Evolutionary conservation across 2,797 vertebrate genomes (phyloP), one percentile per base, ranked within the genome.

Genomic region (Thalassophryne amazonica): DNA sequence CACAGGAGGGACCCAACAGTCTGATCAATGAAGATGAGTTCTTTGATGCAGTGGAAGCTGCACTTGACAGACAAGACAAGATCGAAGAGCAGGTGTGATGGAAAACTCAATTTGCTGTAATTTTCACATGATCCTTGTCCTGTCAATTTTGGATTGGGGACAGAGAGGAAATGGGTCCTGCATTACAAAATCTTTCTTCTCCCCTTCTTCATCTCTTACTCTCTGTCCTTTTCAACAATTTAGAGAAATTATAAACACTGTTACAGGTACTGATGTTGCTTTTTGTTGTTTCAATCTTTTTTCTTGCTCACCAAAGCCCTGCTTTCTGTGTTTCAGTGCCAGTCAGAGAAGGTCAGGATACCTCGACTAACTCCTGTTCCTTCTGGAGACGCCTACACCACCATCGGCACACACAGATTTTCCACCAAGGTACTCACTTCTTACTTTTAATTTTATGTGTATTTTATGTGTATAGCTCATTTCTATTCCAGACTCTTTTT

Each of bases 1-100:
- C 46, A 42, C 86, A 98, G 84, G 83, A 81, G 67, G 93, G 94
- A 30, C 94, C 94, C 28, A 94, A 95, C 76, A 94, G 94, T 80
- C 86, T 96, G 60, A 97, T 98, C 78, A 98, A 98, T 57, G 95
- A 97, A 69, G 95, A 98, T 31, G 95, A 98, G 73, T 98, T 98
- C 80, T 98, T 97, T 65, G 95, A 98, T 82, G 95, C 95, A 1
- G 95, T 98, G 67, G 95, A 98, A 88, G 95, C 95, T 64, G 95
- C 93, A 34, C 90, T 98, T 0, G 95, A 97, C 85, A 87, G 95
- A 81, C 95, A 97, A 74, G 95, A 97, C 83, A 96, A 96, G 89
- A 97, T 97, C 78, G 94, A 96, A 65, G 95, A 97, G 81, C 94
- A 97, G 94, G 95, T 97, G 90, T 16, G 72, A 23, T 22, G 14